Evolutionary conservation across 2,113 vertebrate genomes (phyloP).

Genomic region (Clarias magur): DNA sequence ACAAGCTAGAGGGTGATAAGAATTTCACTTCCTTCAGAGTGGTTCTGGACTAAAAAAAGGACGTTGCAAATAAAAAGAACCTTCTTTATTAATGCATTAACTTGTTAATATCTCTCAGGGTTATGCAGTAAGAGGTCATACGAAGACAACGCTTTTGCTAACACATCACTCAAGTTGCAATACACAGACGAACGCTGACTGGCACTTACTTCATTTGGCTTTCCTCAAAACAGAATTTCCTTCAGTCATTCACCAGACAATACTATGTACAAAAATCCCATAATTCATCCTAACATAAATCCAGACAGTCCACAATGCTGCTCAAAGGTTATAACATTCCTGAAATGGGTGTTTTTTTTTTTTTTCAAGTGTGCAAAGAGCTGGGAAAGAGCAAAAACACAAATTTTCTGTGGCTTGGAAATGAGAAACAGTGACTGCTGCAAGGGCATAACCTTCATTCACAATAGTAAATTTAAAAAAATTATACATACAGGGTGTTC

Average conservation of each 20-base stretch:
- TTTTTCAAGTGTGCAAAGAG: neutral
- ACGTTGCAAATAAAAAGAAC: neutral
- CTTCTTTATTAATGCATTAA: constrained; percentile 6
- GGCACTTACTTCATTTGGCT: neutral
- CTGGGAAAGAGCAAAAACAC: neutral
- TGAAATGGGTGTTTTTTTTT: neutral
- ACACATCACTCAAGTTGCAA: neutral
- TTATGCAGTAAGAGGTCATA: neutral
- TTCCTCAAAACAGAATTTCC: neutral
- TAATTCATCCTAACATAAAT: neutral
- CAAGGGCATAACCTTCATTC: neutral
- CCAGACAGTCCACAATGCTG: neutral
- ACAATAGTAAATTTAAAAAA: neutral
- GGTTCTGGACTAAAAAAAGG: neutral
- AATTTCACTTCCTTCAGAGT: constrained; percentile 13
- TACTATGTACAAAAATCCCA: neutral
- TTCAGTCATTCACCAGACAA: neutral
- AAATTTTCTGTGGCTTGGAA: neutral
- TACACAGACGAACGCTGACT: neutral
- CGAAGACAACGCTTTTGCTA: neutral
- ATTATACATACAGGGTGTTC: no score
- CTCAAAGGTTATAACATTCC: neutral
- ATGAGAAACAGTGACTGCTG: neutral
- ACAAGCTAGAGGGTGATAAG: neutral
- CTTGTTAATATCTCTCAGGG: neutral